phyloP scores from a whole-genome alignment of 2,113 vertebrate species.

The Struthio camelus region DNA sequence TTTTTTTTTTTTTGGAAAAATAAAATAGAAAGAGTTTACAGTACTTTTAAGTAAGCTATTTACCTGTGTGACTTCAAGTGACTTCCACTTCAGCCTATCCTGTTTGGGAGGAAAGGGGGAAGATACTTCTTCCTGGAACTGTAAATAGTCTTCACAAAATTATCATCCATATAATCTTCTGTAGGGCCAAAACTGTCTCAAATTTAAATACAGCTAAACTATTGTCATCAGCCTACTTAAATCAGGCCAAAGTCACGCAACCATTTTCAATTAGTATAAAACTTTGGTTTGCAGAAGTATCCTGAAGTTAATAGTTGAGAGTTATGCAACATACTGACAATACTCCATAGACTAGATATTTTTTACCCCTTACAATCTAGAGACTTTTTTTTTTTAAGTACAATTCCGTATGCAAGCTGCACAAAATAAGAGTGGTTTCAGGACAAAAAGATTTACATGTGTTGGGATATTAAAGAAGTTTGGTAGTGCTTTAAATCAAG shows the following conservation, averaged over 20 bases:
- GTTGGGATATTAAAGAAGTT: neutral
- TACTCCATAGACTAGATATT: neutral
- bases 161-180: neutral
- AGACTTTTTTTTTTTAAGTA: neutral
- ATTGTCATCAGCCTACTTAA: neutral
- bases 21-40: neutral
- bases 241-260: neutral
- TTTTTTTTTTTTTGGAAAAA: fast-evolving
- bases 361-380: neutral
- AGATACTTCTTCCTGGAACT: neutral
- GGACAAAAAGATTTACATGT: neutral
- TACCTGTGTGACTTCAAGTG: neutral
- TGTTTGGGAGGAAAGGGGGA: neutral
- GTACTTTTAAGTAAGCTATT: neutral
- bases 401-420: neutral
- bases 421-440: neutral
- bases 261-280: conserved; percentile 12
- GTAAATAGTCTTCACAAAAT: neutral
- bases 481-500: neutral
- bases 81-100: neutral
- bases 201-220: neutral
- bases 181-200: neutral
- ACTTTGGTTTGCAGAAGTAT: conserved; percentile 8
- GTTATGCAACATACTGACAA: neutral
- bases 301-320: neutral